These are phyloP conservation scores for Sympetrum striolatum DNA, from an alignment of 2,888 invertebrate genomes.

Conservation along the genomic window DNA sequence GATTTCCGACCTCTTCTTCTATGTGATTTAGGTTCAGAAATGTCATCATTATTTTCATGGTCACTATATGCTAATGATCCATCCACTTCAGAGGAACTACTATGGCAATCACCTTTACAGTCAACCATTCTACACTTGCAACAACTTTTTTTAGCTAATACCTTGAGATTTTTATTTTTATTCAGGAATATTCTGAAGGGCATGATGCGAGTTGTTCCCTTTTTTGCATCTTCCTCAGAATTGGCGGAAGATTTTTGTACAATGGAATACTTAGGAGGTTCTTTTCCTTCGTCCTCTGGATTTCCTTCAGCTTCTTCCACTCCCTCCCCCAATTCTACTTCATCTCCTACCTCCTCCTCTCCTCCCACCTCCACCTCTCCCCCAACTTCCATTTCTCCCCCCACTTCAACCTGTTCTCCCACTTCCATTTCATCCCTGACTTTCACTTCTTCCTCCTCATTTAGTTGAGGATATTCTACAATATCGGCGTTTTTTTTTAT, in stretches of 20 bases:
- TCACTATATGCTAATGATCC: neutral
- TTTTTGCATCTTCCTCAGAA: neutral
- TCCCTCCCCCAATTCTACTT: neutral
- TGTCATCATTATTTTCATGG: slow-evolving; percentile 2
- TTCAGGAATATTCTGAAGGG: slow-evolving; percentile 25
- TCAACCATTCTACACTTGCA: slow-evolving; percentile 10
- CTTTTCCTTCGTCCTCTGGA: neutral
- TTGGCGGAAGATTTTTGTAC: neutral
- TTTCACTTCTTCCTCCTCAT: neutral
- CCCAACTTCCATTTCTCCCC: neutral
- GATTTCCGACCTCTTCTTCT: slow-evolving; percentile 11
- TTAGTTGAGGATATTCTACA: neutral
- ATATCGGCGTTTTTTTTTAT: neutral
- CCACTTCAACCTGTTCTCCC: neutral
- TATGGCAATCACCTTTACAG: slow-evolving; percentile 12
- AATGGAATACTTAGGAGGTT: neutral
- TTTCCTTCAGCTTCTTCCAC: neutral
- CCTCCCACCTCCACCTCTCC: neutral
- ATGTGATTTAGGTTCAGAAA: neutral
- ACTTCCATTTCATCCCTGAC: neutral
- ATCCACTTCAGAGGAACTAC: neutral
- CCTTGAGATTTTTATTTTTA: slow-evolving; percentile 29
- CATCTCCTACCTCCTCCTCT: neutral
- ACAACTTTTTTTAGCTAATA: slow-evolving; percentile 2
- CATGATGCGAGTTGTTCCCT: slow-evolving; percentile 27